Evolutionary conservation across 2,113 vertebrate species (phyloP), one percentile per base, ranked within the genome.

Genomic region (Arenaria interpres): DNA sequence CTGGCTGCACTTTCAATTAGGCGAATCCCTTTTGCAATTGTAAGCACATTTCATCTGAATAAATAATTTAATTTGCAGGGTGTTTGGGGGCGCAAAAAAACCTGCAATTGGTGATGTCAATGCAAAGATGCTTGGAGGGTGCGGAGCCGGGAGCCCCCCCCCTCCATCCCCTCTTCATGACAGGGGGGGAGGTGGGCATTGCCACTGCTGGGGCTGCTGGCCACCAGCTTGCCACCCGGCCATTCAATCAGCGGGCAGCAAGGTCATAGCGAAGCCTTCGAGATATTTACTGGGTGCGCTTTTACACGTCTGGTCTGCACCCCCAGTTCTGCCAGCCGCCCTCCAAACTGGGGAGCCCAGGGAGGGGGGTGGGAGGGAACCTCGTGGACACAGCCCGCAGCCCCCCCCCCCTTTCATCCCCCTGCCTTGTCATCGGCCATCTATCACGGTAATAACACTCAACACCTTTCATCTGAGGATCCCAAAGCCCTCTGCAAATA

Each of bases 1-100:
- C 87, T 78, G 81, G 76, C 73, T 95, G 94, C 62, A 16, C 96
- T 95, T 87, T 82, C 95, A 96, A 93, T 87, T 93, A 96, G 89
- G 64, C 5, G 4, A 91, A 91, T 88, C 66, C 69, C 67, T 93
- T 72, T 56, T 85, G 77, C 89, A 63, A 75, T 51, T 87, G 90
- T 92, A 92, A 90, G 89, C 91, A 89, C 91, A 81, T 74, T 92
- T 87, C 74, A 3, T 7, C 78, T 21, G 77, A 93, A 91, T 85
- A 94, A 96, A 89, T 87, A 68, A 91, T 93, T 75, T 24, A 54
- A 72, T 92, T 76, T 88, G 64, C 3, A 3, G 48, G 80, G n/a
- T 15, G 33, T 64, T 81, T 28, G 53, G 2, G 60, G 86, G 72
- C 83, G 95, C 54, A 22, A 39, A 88, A 59, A 59, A 59, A 25